Evolutionary conservation across 2,113 vertebrate genomes (phyloP).

Genomic region (Channa argus): DNA sequence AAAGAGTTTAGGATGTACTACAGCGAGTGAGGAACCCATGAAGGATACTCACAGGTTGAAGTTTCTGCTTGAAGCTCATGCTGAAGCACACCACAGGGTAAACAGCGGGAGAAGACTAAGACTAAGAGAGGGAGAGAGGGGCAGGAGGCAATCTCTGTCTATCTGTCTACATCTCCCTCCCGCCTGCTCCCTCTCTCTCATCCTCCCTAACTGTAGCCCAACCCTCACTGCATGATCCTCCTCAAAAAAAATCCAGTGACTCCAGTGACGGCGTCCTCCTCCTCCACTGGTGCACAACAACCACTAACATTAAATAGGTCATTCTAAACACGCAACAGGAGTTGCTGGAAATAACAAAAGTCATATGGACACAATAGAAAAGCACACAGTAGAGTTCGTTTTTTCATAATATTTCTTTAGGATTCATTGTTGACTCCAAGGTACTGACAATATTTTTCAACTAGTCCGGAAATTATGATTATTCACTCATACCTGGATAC

Average conservation of each 20-base stretch:
- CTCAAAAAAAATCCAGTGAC: constrained; percentile 1
- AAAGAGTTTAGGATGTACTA: neutral
- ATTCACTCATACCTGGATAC: neutral
- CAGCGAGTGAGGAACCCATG: no score
- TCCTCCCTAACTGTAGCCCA: constrained; percentile 46
- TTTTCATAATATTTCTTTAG: no score
- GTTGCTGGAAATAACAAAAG: neutral
- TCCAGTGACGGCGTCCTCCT: neutral
- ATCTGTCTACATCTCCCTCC: constrained; percentile 27
- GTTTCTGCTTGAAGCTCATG: constrained; percentile 84
- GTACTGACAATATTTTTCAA: neutral
- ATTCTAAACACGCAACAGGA: neutral
- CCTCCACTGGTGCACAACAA: neutral
- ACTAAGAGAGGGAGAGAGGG: constrained; percentile 20
- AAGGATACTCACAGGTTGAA: constrained; percentile 83
- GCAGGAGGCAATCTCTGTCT: constrained; percentile 34
- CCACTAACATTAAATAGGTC: neutral
- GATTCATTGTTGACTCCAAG: no score
- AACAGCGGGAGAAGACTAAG: constrained; percentile 55
- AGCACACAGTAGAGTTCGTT: no score
- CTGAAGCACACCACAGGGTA: constrained; percentile 57
- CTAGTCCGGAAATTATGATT: neutral
- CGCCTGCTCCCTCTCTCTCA: constrained; percentile 29
- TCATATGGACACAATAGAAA: neutral
- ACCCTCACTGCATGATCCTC: constrained; percentile 37